Evolutionary conservation across 2,113 vertebrate species (phyloP).

Genomic region (Myiozetetes cayanensis): DNA sequence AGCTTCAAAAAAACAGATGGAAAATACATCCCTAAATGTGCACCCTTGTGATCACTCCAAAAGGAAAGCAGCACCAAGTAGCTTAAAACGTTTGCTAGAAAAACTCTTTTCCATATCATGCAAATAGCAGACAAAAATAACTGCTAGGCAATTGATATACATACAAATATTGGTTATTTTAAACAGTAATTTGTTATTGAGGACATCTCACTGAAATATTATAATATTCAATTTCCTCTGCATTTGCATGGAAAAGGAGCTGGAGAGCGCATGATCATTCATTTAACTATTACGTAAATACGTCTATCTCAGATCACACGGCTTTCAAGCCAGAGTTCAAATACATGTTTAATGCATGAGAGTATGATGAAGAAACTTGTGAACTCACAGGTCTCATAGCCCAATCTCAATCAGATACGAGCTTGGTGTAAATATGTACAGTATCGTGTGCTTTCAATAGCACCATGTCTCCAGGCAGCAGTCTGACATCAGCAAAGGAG

Average conservation of each 20-base stretch:
- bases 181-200: conserved; percentile 65
- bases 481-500: conserved; percentile 74
- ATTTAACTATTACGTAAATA: conserved; percentile 67
- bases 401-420: conserved; percentile 68
- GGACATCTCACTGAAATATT: conserved; percentile 67
- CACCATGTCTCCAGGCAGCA: conserved; percentile 71
- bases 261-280: conserved; percentile 41
- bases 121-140: conserved; percentile 73
- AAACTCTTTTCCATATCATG: conserved; percentile 66
- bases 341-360: conserved; percentile 72
- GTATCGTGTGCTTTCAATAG: conserved; percentile 73
- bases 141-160: conserved; percentile 69
- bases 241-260: conserved; percentile 64
- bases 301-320: conserved; percentile 35
- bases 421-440: conserved; percentile 75
- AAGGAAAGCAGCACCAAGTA: conserved; percentile 62
- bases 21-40: conserved; percentile 56
- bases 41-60: conserved; percentile 67
- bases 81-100: conserved; percentile 60
- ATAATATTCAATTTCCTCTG: conserved; percentile 66
- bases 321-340: conserved; percentile 51
- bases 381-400: conserved; percentile 63
- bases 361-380: conserved; percentile 64
- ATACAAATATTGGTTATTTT: conserved; percentile 71
- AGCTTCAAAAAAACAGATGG: conserved; percentile 67